Evolutionary conservation across 2,113 vertebrate genomes (phyloP).

Genomic region (Todiramphus chloris): DNA sequence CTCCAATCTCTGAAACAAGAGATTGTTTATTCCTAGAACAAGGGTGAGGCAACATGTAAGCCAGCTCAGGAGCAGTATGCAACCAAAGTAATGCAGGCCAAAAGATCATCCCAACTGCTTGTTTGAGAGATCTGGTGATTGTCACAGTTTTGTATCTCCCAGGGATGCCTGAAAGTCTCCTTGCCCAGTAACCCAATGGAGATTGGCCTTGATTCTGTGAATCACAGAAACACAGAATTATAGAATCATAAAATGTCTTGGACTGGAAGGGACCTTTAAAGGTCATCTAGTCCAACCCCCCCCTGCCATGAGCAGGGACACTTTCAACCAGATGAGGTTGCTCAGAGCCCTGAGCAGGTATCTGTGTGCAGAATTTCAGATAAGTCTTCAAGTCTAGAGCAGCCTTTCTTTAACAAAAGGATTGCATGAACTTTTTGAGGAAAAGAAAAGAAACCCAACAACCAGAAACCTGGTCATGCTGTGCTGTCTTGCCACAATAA

Average conservation of each 20-base stretch:
- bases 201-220: neutral
- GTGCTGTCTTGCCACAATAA: neutral
- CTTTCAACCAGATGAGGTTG: neutral
- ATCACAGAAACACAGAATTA: neutral
- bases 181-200: neutral
- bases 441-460: neutral
- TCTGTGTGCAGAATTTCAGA: neutral
- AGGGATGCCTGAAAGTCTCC: neutral
- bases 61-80: neutral
- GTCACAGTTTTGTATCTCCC: neutral
- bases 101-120: neutral
- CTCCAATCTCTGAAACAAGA: fast-evolving
- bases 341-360: neutral
- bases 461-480: neutral
- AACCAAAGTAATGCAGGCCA: neutral
- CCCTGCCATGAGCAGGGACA: neutral
- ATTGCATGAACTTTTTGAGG: neutral
- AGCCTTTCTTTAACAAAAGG: neutral
- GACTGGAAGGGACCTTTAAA: neutral
- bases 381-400: neutral
- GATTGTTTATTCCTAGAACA: neutral
- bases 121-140: neutral
- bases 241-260: neutral
- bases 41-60: neutral
- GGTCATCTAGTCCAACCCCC: neutral